These are phyloP conservation scores for Drosophila guanche DNA, from an alignment of 1,140 invertebrate genomes.

Conservation along the genomic window DNA sequence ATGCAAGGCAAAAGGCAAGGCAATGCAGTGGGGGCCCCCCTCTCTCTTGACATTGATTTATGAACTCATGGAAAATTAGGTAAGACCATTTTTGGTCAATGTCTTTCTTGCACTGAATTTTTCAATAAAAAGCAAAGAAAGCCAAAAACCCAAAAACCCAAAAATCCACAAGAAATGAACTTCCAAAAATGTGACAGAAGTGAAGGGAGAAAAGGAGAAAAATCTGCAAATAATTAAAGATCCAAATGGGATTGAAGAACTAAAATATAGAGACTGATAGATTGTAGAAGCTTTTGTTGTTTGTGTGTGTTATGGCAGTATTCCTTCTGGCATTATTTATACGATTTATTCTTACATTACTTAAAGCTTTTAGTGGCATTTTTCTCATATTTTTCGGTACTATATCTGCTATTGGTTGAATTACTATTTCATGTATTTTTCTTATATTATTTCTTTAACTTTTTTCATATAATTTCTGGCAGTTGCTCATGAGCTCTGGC, in stretches of 20 bases:
- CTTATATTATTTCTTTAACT: not conserved
- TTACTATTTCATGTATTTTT: too few species aligned
- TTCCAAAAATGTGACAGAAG: conserved; percentile 39
- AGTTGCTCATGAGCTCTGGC: too few species aligned
- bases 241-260: too few species aligned
- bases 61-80: conserved; percentile 80
- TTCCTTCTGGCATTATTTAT: too few species aligned
- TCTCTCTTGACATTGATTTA: conserved; percentile 75
- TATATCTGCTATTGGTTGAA: too few species aligned
- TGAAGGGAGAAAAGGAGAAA: conserved; percentile 10
- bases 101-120: conserved; percentile 46
- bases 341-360: too few species aligned
- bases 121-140: conserved; percentile 9
- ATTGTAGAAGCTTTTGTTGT: too few species aligned
- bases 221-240: too few species aligned
- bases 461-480: not conserved
- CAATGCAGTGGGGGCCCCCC: conserved; percentile 21
- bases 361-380: too few species aligned
- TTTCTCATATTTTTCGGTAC: not conserved
- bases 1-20: conserved; percentile 18
- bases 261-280: too few species aligned
- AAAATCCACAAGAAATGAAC: conserved; percentile 20
- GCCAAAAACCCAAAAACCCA: conserved; percentile 13
- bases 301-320: too few species aligned
- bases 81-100: conserved; percentile 75